phyloP scores from a whole-genome alignment of 2,888 invertebrate species.

The Pomacea canaliculata region DNA sequence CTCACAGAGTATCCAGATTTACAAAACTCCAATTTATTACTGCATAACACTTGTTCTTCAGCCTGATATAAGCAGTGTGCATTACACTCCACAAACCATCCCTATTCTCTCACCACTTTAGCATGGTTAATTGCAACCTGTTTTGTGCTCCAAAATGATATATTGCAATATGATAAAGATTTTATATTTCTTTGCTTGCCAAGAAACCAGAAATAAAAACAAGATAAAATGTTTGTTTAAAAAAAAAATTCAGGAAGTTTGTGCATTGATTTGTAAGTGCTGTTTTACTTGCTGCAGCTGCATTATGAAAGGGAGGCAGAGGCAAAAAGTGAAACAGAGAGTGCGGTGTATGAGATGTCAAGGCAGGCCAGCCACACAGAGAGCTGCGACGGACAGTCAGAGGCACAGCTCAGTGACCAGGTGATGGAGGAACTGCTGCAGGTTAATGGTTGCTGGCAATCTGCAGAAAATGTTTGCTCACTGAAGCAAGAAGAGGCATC shows the following conservation, averaged over 20 bases:
- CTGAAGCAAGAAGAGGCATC: too few relatives aligned
- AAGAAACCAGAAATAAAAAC: background rate
- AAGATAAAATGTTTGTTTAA: background rate
- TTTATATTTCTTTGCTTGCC: too few relatives aligned
- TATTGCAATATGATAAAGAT: too few relatives aligned
- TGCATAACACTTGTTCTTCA: too few relatives aligned
- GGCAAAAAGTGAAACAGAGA: conserved; percentile 50
- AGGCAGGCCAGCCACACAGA: conserved; percentile 62
- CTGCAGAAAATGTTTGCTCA: too few relatives aligned
- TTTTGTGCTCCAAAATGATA: too few relatives aligned
- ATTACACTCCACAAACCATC: too few relatives aligned
- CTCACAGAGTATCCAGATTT: too few relatives aligned
- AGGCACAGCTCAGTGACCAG: conserved; percentile 35
- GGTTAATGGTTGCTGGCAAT: background rate
- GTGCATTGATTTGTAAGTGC: background rate
- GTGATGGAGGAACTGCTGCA: conserved; percentile 39
- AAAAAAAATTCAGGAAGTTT: background rate
- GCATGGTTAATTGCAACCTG: too few relatives aligned
- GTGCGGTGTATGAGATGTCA: conserved; percentile 57
- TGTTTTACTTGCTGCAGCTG: conserved; percentile 33
- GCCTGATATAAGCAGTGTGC: too few relatives aligned
- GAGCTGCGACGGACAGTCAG: conserved; percentile 52
- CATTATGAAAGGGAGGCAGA: conserved; percentile 47
- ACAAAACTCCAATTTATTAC: too few relatives aligned
- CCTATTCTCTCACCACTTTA: background rate